Evolutionary conservation across 2,888 invertebrate genomes (phyloP).

Genomic region (Pterostichus madidus): DNA sequence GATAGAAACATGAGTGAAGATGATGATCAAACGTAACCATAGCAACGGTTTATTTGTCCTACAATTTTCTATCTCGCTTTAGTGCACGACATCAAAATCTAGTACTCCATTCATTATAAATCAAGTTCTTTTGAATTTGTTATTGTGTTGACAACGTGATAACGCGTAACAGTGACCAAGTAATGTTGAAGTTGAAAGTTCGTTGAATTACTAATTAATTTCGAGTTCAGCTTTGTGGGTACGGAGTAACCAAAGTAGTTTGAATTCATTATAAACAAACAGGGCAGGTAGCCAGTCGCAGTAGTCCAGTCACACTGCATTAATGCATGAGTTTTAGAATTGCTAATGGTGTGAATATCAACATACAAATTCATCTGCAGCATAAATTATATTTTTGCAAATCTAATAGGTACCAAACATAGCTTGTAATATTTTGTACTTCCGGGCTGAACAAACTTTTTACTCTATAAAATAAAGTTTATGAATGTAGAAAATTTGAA

Average conservation of each 20-base stretch:
- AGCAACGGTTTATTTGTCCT: no score
- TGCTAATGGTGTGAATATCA: conserved; percentile 41
- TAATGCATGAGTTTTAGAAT: conserved; percentile 48
- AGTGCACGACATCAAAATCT: no score
- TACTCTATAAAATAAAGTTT: no score
- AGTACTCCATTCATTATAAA: no score
- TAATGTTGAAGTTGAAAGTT: conserved; percentile 30
- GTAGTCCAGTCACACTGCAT: conserved; percentile 20
- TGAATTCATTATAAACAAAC: conserved; percentile 45
- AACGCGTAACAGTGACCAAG: conserved; percentile 31
- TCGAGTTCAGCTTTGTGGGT: conserved; percentile 4
- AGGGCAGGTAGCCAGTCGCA: conserved; percentile 24
- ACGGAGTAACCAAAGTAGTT: conserved; percentile 51
- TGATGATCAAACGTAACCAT: no score
- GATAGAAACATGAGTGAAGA: no score
- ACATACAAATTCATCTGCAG: conserved; percentile 18
- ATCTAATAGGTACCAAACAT: no score
- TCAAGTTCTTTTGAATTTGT: no score
- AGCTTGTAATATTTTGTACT: background rate
- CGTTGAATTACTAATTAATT: conserved; percentile 29
- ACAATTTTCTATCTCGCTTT: no score
- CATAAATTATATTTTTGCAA: conserved; percentile 26
- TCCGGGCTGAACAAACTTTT: no score
- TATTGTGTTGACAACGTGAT: no score
- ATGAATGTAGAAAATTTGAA: no score